Base-by-base conservation (phyloP, 1,140 invertebrate genomes). In the Brachionus rotundiformis region DNA sequence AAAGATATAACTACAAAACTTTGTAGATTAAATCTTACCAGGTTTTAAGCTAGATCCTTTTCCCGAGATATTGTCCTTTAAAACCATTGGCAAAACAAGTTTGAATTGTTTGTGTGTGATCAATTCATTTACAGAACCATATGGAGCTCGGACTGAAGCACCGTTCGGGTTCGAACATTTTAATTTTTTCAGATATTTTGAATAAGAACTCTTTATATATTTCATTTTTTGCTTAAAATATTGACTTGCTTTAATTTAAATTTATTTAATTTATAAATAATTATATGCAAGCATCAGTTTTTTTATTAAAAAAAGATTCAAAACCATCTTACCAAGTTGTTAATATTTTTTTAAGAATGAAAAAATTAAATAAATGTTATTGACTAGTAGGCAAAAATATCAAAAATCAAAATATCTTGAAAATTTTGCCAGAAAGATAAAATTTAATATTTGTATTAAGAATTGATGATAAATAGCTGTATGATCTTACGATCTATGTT, bases 41-140 rank as follows among this genome's bases (percentile, higher is more conserved):
- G 76, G 76, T 33, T 36, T 54, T 19, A 79, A 25, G 47, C 16
- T 79, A 13, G 76, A 54, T 27, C 76, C 76, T 59, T 79, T 79
- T 23, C 76, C 76, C 3, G 76, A 79, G 10, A 79, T 63, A 3
- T 79, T 54, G 54, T 79, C 76, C 36, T 79, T 79, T 16, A 79
- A 39, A 11, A 79, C 76, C 76, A 63, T 54, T 27, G 76, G 76
- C 33, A 79, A 41, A 33, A 79, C 76, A 16, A 59, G 47, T 25
- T 79, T 79, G 31, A 79, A 79, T 79, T 79, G 31, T 10, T 10
- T 54, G 54, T 79, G 76, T n/a, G 27, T 79, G 7, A 79, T 54
- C 16, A 59, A 7, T 59, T 79, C 76, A 11, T 77, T 3, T 4
- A 59, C 27, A 23, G 27, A 19, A 10, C 47, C 59, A 11, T 39